Conservation (phyloP, 37 sponge, comb jelly and placozoan species). For the Axinella damicornis region DNA sequence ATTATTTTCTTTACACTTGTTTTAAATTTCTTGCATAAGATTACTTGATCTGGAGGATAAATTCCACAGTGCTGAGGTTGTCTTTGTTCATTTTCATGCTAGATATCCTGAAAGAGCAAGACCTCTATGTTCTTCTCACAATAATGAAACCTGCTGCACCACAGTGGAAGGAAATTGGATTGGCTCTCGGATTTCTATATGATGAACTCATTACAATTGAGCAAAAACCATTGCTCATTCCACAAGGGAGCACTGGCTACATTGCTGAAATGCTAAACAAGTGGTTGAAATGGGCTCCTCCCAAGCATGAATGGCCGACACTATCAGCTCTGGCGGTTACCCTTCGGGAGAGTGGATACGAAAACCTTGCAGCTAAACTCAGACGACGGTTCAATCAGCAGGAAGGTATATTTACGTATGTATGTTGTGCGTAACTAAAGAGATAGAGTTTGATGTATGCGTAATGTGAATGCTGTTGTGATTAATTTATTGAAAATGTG, state of each 20-base stretch:
- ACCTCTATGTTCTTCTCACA: not conserved
- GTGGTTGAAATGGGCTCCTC: constrained; percentile 27
- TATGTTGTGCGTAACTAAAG: too few species aligned
- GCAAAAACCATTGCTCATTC: not conserved
- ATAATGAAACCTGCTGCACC: not conserved
- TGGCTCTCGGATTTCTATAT: not conserved
- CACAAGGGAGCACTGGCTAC: not conserved
- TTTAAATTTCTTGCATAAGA: too few species aligned
- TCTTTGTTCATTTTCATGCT: too few species aligned
- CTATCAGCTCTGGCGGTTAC: not conserved
- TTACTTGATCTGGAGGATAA: too few species aligned
- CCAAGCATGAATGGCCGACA: not conserved
- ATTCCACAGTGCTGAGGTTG: too few species aligned
- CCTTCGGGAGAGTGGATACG: not conserved
- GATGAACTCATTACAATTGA: not conserved
- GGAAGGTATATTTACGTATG: too few species aligned
- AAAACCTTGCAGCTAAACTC: too few species aligned
- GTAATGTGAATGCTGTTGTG: too few species aligned
- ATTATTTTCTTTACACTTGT: too few species aligned
- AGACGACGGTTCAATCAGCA: too few species aligned
- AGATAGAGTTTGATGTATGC: too few species aligned
- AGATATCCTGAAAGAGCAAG: not conserved
- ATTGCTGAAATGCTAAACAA: constrained; percentile 5
- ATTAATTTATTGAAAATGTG: too few species aligned
- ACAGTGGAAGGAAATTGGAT: not conserved